Base-by-base conservation (phyloP, 1,140 invertebrate species). In the Schmidtea mediterranea region DNA sequence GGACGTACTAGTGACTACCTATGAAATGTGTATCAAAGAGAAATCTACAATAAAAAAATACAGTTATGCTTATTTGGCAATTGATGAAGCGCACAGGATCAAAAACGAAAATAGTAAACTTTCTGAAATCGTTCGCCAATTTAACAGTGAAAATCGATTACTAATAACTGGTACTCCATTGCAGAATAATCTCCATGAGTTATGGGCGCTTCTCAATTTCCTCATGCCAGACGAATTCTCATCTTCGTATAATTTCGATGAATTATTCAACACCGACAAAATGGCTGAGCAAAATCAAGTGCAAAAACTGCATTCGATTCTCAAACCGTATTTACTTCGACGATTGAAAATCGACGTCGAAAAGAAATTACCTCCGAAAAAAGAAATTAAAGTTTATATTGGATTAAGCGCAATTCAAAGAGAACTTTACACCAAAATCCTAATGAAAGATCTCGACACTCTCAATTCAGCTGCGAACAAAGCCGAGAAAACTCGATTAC, bases 51-150 rank as follows among this genome's bases (percentile, higher is more conserved):
- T 98, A 54, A 95, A 94, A 59, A 95, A 95, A 60, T 92, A 97
- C 58, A 89, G 87, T 56, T 98, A 90, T 90, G 71, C 83, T 32
- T 90, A 90, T 58, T 59, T 77, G 47, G 81, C 97, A 2, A 97
- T 99, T 56, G 92, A 99, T 66, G 92, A 98, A 68, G 92, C 92
- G 23, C 92, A 99, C 66, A 75, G 92, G 52, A 94, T 99, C 51
- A 99, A 99, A 64, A 99, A 98, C 69, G 92, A 98, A 66, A 95
- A 98, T 62, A 94, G 86, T 0, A 97, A 95, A 64, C 68, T 98
- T 0, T 94, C 90, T 0, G 87, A 95, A 69, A 82, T 95, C 57
- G 74, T 98, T 1, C 70, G 92, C 37, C 83, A 94, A 60, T 90
- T 98, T 55, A 92, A 95, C 62, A 94, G 89, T 8, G 79, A 82